Conservation (phyloP, 2,888 invertebrate genomes). For the Cylindroiulus punctatus region DNA sequence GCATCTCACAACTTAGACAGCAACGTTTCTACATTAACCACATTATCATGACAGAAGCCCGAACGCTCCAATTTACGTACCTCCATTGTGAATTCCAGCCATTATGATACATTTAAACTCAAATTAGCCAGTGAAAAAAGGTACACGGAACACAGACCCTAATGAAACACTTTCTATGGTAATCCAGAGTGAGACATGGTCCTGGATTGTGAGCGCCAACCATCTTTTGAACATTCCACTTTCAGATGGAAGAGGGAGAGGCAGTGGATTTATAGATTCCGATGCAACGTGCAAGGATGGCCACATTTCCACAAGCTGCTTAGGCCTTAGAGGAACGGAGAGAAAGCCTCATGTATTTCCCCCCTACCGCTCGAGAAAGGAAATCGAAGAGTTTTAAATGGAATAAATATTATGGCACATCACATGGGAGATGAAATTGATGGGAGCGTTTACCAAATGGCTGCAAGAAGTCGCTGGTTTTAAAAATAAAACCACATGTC, state of each 20-base stretch:
- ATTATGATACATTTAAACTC: background rate
- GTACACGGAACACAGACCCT: slow-evolving; percentile 3
- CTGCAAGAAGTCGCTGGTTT: background rate
- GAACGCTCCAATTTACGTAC: background rate
- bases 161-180: slow-evolving; percentile 38
- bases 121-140: slow-evolving; percentile 20
- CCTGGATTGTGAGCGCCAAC: slow-evolving; percentile 7
- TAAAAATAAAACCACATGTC: slow-evolving; percentile 11
- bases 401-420: slow-evolving; percentile 38
- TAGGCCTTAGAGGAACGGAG: background rate
- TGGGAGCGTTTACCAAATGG: slow-evolving; percentile 27
- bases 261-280: slow-evolving; percentile 1
- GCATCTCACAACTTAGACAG: background rate
- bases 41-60: background rate
- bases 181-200: slow-evolving; percentile 21
- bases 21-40: background rate
- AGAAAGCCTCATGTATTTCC: background rate
- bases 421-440: background rate
- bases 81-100: background rate
- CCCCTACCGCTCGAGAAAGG: background rate
- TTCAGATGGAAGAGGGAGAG: slow-evolving; percentile 25
- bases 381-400: slow-evolving; percentile 40
- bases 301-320: slow-evolving; percentile 7
- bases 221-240: slow-evolving; percentile 42
- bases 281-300: background rate